Evolutionary conservation across 2,113 vertebrate species (phyloP), one percentile per base, ranked within the genome.

Genomic region (Athene cunicularia): DNA sequence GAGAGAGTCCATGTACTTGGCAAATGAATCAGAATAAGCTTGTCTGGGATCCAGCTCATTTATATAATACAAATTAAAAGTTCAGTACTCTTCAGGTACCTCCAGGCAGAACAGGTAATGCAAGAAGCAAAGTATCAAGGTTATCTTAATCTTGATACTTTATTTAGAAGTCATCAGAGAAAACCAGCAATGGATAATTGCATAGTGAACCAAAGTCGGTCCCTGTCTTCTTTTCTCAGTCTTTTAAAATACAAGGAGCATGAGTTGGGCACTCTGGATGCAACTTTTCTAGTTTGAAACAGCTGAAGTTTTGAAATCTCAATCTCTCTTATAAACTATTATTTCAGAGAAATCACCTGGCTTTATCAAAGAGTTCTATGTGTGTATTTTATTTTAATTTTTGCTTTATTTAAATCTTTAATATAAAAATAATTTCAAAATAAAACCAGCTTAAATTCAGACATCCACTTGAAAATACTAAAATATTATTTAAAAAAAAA

Each of bases 1-100:
- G 43, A 26, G 10, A 5, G 3, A 28, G 26, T 62, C 17, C 49
- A 7, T 0, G 0, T 32, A 50, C 16, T 45, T 53, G 17, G 5
- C 43, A 35, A 89, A 6, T 17, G 24, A 63, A 39, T 82, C 43
- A 53, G 30, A 85, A 53, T 20, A 35, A 71, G 12, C 9, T 73
- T 70, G 14, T 35, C 21, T 79, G 47, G 28, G 11, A 43, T 35
- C 27, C 32, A 59, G 28, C 11, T 58, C 58, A 49, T 20, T 20
- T 2, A 33, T 17, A 3, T 43, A 77, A 64, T 23, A 17, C 39
- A 84, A 74, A 70, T 43, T 3, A 72, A 67, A 64, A 63, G 32
- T 58, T 73, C 50, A 43, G 33, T 59, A 35, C 13, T 77, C 45
- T 83, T 60, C 27, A 56, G 30, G 26, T 55, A 81, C 21, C 20